Percentiles rank a stretch among this genome's conserved stretches.
These are phyloP conservation scores for Myotis lucifugus DNA, from an alignment of 2,113 vertebrate genomes.

Conservation along the genomic window DNA sequence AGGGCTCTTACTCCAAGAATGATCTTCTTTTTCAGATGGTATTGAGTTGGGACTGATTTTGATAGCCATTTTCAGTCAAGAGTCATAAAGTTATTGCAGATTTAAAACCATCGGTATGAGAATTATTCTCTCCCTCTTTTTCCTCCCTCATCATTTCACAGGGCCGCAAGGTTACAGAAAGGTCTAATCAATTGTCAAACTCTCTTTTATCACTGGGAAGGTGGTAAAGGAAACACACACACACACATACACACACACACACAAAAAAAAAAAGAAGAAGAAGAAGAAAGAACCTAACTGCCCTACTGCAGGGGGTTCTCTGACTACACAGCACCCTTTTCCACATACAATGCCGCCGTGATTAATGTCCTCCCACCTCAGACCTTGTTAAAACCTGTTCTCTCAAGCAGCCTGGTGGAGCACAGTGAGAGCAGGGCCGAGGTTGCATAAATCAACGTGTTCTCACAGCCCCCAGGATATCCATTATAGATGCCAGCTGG, in stretches of 20 bases:
- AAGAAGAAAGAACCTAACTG: slow-evolving; percentile 85
- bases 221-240: slow-evolving; percentile 76
- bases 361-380: slow-evolving; percentile 94
- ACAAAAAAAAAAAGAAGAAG: slow-evolving; percentile 69
- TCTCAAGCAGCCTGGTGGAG: slow-evolving; percentile 90
- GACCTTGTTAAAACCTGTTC: slow-evolving; percentile 94
- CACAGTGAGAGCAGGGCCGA: slow-evolving; percentile 88
- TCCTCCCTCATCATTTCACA: slow-evolving; percentile 87
- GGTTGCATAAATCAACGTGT: slow-evolving; percentile 94
- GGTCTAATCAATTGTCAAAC: slow-evolving; percentile 94
- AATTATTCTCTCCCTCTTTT: slow-evolving; percentile 85
- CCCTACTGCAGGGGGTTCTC: slow-evolving; percentile 89
- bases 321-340: slow-evolving; percentile 90
- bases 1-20: slow-evolving; percentile 85
- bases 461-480: slow-evolving; percentile 94
- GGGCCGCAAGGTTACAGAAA: slow-evolving; percentile 89
- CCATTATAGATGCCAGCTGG: slow-evolving; percentile 95
- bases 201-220: slow-evolving; percentile 89
- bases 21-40: slow-evolving; percentile 86
- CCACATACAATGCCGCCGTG: slow-evolving; percentile 91
- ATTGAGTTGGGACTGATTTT: slow-evolving; percentile 90
- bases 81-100: slow-evolving; percentile 91
- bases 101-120: slow-evolving; percentile 87
- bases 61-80: slow-evolving; percentile 91
- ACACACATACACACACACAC: too few relatives aligned